phyloP scores from a whole-genome alignment of 2,888 invertebrate species.

The Catocala fraxini region DNA sequence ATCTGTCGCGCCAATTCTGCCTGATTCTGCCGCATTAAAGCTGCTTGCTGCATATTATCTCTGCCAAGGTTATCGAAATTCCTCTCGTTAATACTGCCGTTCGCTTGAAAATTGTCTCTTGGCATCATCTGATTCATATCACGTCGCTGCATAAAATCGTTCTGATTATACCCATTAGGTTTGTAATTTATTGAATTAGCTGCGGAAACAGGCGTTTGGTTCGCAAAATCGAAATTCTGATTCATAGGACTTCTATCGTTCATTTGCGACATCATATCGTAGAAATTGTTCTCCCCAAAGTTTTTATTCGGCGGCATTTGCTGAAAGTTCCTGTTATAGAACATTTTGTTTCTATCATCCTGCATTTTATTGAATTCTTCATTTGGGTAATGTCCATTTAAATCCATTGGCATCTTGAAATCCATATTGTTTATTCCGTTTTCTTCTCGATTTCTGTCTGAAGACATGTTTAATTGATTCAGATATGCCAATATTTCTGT shows the following conservation, averaged over 20 bases:
- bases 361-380: slow-evolving; percentile 66
- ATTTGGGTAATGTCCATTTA: slow-evolving; percentile 72
- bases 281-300: slow-evolving; percentile 71
- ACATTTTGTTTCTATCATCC: slow-evolving; percentile 75
- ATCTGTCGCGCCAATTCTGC: slow-evolving; percentile 77
- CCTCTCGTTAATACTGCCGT: slow-evolving; percentile 63
- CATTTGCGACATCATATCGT: slow-evolving; percentile 72
- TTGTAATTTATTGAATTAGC: slow-evolving; percentile 66
- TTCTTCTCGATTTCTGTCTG: slow-evolving; percentile 70
- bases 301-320: slow-evolving; percentile 68
- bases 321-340: slow-evolving; percentile 69
- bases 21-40: slow-evolving; percentile 75
- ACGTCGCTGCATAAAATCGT: slow-evolving; percentile 73
- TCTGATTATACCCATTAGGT: slow-evolving; percentile 77
- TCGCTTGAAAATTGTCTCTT: slow-evolving; percentile 67
- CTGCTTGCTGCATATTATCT: slow-evolving; percentile 72
- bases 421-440: slow-evolving; percentile 67
- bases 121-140: slow-evolving; percentile 71
- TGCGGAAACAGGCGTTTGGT: slow-evolving; percentile 64
- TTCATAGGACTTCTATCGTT: slow-evolving; percentile 66
- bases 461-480: slow-evolving; percentile 71
- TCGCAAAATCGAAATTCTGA: slow-evolving; percentile 75
- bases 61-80: slow-evolving; percentile 69
- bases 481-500: slow-evolving; percentile 74
- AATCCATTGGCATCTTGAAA: slow-evolving; percentile 73